phyloP scores from a whole-genome alignment of 1,140 invertebrate genomes.

The Anastrepha ludens region DNA sequence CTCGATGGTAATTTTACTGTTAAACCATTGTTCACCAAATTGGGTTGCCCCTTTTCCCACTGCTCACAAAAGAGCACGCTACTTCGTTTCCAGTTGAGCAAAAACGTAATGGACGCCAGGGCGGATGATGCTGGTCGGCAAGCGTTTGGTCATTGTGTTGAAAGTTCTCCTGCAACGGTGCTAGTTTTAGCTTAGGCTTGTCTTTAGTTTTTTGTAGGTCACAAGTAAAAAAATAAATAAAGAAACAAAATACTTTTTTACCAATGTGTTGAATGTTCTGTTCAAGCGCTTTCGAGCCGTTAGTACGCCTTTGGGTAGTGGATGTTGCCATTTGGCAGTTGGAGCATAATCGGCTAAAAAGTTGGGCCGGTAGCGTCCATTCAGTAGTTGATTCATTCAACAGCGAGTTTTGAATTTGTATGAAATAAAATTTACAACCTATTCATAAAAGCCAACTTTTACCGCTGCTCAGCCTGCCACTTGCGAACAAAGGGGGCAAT shows the following conservation, averaged over 20 bases:
- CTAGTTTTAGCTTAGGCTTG: neutral
- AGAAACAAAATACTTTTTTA: neutral
- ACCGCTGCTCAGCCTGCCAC: neutral
- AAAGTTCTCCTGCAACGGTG: neutral
- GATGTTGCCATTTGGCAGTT: no score
- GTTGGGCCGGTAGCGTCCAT: neutral
- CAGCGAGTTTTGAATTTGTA: slow-evolving; percentile 1
- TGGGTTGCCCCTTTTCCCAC: neutral
- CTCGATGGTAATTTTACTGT: neutral
- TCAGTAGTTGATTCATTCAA: neutral
- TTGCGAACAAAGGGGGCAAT: slow-evolving; percentile 6
- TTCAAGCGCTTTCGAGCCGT: no score
- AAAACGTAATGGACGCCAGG: neutral
- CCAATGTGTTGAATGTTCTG: neutral
- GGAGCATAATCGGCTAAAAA: neutral
- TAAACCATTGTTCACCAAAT: neutral
- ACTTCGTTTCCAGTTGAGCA: neutral
- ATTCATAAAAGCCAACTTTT: slow-evolving; percentile 4
- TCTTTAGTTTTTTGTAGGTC: neutral
- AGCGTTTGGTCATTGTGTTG: neutral
- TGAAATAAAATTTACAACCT: slow-evolving; percentile 45
- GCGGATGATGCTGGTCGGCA: neutral
- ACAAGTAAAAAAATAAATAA: neutral
- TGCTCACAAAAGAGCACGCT: neutral
- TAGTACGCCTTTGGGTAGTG: no score